Percentiles rank a stretch among this genome's conserved stretches.
These are phyloP conservation scores for Tetrao urogallus DNA, from an alignment of 2,113 vertebrate genomes.

Conservation along the genomic window DNA sequence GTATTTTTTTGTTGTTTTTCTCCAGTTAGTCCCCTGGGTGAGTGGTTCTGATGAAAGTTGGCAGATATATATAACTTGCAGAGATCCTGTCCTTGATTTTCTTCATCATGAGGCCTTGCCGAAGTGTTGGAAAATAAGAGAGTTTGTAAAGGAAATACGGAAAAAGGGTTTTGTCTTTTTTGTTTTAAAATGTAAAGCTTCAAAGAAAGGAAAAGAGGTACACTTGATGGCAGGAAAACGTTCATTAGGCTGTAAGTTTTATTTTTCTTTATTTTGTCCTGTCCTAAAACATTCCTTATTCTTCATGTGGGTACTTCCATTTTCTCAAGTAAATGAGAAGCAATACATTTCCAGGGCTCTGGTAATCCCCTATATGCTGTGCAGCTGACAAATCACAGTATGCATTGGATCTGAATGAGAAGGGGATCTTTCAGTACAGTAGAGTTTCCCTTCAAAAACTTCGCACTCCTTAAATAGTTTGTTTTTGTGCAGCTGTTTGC, in stretches of 20 bases:
- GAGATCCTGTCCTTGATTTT: background rate
- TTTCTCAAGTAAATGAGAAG: background rate
- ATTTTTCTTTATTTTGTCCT: background rate
- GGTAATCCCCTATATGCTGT: background rate
- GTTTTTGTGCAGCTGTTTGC: background rate
- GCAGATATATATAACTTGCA: background rate
- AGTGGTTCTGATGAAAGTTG: slow-evolving; percentile 13
- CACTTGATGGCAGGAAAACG: background rate
- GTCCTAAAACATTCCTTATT: background rate
- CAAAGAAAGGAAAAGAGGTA: background rate
- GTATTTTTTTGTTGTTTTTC: background rate
- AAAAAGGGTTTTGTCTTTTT: background rate
- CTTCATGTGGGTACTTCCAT: background rate
- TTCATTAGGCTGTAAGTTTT: background rate
- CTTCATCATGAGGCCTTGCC: background rate
- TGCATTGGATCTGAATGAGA: background rate
- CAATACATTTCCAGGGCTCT: fast-evolving
- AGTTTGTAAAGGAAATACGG: background rate
- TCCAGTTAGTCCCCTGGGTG: background rate
- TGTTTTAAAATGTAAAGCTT: background rate
- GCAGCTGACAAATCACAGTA: background rate
- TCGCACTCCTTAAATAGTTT: background rate
- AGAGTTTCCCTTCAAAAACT: background rate
- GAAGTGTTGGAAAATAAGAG: background rate
- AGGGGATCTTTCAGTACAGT: background rate